Base-by-base conservation (phyloP, 2,113 vertebrate genomes). In the Rhabdornis inornatus region DNA sequence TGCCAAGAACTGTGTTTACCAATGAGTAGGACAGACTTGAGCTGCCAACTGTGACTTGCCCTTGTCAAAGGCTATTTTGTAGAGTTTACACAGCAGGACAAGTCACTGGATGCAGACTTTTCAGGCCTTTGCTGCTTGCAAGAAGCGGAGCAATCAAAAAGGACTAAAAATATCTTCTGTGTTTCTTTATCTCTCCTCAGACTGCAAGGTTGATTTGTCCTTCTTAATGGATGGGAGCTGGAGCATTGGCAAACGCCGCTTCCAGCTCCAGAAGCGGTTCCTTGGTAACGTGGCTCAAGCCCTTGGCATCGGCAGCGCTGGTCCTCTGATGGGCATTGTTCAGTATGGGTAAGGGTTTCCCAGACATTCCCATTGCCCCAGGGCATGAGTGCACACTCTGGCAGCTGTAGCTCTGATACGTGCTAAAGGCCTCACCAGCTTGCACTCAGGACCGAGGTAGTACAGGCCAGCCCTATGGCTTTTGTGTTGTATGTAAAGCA, bases 221-320 rank as follows among this genome's bases (percentile, higher is more conserved):
- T 99, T 99, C 96, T 79, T 99, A 86, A 99, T 99, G 87, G 99
- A 99, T 1, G 99, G 99, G 61, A 99, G 99, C 94, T 98, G 99
- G 97, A 98, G 99, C 98, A 99, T 99, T 0, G 99, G 99, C 30
- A 99, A 99, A 75, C 98, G 99, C 0, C 99, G 99, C 27, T 99
- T 99, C 94, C 98, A 98, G 95, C 99, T 99, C 95, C 99, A 99
- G 97, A 99, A 99, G 96, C 98, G 99, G 87, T 99, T 99, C 97
- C 97, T 99, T 47, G 75, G 92, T 28, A 98, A 98, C 2, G 71
- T 99, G 61, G 98, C 98, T 60, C 98, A 99, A 90, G 97, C 97
- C 55, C 98, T 99, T 24, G 98, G 99, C 70, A 95, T 99, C 2
- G 98, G 99, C 55, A 94, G 97, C 0, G 95, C 97, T 2, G 99